Percentiles rank a stretch among this genome's conserved stretches.
phyloP scores from a whole-genome alignment of 1,140 invertebrate genomes.

The Atta cephalotes region DNA sequence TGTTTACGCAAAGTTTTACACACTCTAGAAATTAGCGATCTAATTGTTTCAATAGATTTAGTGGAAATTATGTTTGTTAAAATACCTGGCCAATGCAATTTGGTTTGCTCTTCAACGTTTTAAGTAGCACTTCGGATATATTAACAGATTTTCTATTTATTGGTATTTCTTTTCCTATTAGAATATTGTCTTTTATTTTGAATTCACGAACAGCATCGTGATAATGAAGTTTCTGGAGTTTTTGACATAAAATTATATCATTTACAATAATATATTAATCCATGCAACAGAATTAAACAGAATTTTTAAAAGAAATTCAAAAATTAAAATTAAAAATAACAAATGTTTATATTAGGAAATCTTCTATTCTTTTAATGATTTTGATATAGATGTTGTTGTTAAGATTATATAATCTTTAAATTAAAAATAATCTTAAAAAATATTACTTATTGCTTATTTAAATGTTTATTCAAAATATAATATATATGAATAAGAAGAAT shows the following conservation, averaged over 20 bases:
- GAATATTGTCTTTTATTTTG: constrained; percentile 32
- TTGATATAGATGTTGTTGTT: not conserved
- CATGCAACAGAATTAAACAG: not conserved
- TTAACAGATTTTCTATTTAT: not conserved
- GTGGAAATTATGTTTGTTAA: not conserved
- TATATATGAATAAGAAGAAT: not conserved
- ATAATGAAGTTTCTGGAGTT: constrained; percentile 3
- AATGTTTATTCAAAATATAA: not conserved
- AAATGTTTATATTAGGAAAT: not conserved
- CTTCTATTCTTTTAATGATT: not conserved
- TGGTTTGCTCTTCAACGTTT: constrained; percentile 23
- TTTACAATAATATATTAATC: not conserved
- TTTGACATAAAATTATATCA: not conserved
- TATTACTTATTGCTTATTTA: not conserved
- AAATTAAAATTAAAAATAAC: not conserved
- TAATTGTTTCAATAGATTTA: not conserved
- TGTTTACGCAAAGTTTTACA: not conserved
- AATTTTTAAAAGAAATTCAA: not conserved
- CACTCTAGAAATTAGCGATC: not conserved
- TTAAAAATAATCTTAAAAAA: too few species aligned
- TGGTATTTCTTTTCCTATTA: constrained; percentile 25
- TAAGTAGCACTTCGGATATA: constrained; percentile 8
- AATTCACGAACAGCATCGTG: constrained; percentile 4
- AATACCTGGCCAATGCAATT: constrained; percentile 35
- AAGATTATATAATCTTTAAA: not conserved